Evolutionary conservation across 2,888 invertebrate species (phyloP), one percentile per base, ranked within the genome.

Genomic region (Scaptomyza polygonia): DNA sequence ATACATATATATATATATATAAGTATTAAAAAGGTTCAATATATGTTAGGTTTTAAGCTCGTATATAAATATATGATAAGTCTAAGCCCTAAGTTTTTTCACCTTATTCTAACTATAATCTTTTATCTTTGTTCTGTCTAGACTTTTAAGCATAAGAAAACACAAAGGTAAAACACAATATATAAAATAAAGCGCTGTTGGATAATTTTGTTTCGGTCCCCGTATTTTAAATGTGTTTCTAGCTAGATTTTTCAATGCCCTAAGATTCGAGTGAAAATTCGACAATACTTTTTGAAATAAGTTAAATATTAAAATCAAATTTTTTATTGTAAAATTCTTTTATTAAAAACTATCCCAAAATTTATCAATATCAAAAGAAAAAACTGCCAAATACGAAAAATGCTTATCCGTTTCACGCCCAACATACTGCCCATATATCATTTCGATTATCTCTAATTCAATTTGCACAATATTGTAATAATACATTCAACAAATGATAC

Each of bases 401-500:
- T 14, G 6, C n/a, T n/a, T 7, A 5, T 6, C n/a, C n/a, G 5
- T 34, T 34, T 34, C n/a, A 34, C 5, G 11, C 34, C 8, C 3
- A 36, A 36, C 2, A 36, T 36, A 7, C 36, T 36, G 36, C 2
- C 11, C 49, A 21, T 32, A 36, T 30, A 25, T 58, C 0, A 48
- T 16, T 48, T 39, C 52, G 11, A 21, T 25, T 40, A 21, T 8
- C 39, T 49, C 8, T 9, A 21, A 45, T 29, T 18, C 32, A 11
- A 21, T 58, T 39, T 36, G 29, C 34, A 30, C 21, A 49, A 14
- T 25, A 44, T 56, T 63, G 49, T 42, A 42, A 25, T 44, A 52
- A 45, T 30, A 62, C 70, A 67, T 62, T 56, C 58, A 73, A 66
- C 48, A 48, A 6, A 58, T 45, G 45, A 25, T 48, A 52, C 29